Percentiles rank a stretch among this genome's conserved stretches.
phyloP scores from a whole-genome alignment of 2,888 invertebrate species.

The Catocala sponsa region DNA sequence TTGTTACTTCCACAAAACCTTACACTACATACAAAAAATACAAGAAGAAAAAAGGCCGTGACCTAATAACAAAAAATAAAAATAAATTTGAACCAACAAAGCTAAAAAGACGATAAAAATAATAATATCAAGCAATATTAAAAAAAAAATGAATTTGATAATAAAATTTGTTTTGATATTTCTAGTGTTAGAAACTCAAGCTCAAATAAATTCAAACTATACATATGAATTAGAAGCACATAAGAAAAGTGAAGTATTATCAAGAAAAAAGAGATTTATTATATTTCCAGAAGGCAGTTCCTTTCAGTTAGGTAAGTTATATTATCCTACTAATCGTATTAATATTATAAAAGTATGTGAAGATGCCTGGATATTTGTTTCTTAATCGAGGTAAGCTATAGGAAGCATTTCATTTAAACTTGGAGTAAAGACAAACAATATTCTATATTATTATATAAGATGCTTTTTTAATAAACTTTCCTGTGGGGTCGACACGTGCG shows the following conservation, averaged over 20 bases:
- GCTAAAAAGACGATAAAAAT: background rate
- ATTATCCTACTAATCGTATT: background rate
- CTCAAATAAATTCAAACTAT: conserved; percentile 35
- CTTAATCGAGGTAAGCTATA: too few relatives aligned
- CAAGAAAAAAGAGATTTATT: conserved; percentile 87
- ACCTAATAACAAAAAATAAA: background rate
- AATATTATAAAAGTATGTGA: background rate
- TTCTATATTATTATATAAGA: too few relatives aligned
- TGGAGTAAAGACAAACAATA: too few relatives aligned
- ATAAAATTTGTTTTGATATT: conserved; percentile 21
- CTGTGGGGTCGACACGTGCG: too few relatives aligned
- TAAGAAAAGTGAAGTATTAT: conserved; percentile 68
- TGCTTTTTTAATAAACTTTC: too few relatives aligned
- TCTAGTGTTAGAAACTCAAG: conserved; percentile 21
- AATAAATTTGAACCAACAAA: background rate
- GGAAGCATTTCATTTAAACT: too few relatives aligned
- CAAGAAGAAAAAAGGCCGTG: background rate
- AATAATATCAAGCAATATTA: background rate
- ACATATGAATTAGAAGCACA: conserved; percentile 33
- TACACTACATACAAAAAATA: background rate
- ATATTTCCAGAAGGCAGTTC: conserved; percentile 89
- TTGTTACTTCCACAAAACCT: conserved; percentile 14
- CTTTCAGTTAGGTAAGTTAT: conserved; percentile 85
- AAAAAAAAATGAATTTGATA: conserved; percentile 26
- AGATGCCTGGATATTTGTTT: too few relatives aligned